Evolutionary conservation across 2,888 invertebrate genomes (phyloP).

Genomic region (Rugalucina vietnamica): DNA sequence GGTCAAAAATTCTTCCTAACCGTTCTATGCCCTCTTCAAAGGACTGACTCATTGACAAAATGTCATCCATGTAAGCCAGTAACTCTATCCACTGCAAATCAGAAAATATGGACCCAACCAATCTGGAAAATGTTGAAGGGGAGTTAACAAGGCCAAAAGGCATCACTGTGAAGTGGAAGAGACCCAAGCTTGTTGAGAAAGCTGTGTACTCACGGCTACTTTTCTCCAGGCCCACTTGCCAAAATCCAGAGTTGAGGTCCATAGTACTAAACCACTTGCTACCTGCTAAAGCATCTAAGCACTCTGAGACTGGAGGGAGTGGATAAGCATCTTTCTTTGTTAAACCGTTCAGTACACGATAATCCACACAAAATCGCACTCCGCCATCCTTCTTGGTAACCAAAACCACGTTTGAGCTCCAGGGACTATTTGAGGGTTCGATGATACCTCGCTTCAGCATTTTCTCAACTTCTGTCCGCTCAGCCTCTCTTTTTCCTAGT

Average conservation of each 20-base stretch:
- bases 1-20: constrained; percentile 36
- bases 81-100: constrained; percentile 43
- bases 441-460: constrained; percentile 52
- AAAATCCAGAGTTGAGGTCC: constrained; percentile 66
- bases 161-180: constrained; percentile 2
- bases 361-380: constrained; percentile 51
- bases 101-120: constrained; percentile 60
- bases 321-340: constrained; percentile 63
- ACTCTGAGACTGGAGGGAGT: constrained; percentile 60
- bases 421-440: constrained; percentile 44
- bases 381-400: constrained; percentile 50
- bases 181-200: not conserved
- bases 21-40: constrained; percentile 34
- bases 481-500: constrained; percentile 19
- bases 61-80: constrained; percentile 60
- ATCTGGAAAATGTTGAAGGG: constrained; percentile 64
- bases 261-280: constrained; percentile 49
- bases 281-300: constrained; percentile 50
- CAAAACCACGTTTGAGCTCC: constrained; percentile 53
- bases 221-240: constrained; percentile 52
- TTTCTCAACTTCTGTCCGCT: constrained; percentile 36
- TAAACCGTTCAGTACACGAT: constrained; percentile 56
- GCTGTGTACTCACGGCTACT: not conserved
- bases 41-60: constrained; percentile 41
- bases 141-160: constrained; percentile 20